Base-by-base conservation (phyloP, 2,797 vertebrate species). In the Eupleurogrammus muticus region DNA sequence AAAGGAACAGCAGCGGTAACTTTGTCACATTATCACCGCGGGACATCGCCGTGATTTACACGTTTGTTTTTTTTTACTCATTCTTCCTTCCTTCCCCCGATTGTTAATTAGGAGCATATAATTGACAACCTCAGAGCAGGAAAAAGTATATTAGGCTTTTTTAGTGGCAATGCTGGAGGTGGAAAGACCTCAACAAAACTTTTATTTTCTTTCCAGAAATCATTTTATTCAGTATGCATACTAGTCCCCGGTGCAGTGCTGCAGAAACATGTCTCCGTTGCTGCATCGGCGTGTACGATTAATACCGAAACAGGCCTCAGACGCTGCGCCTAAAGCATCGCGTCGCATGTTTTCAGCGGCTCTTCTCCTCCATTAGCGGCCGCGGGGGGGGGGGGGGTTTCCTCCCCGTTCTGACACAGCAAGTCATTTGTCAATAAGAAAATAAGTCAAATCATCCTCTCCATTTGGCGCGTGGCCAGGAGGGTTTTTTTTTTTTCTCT, bases 381-480 rank as follows among this genome's bases (percentile, higher is more conserved):
- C 24, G 23, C 10, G 44, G 34, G 32, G 3, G n/a, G n/a, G n/a
- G n/a, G n/a, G n/a, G n/a, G n/a, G n/a, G n/a, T n/a, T n/a, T 42
- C 56, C 8, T 40, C 54, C 34, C 32, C 32, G 24, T 51, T 34
- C 46, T 58, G 69, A 62, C 49, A 57, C 17, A 36, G 79, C 52
- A 79, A 63, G 78, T 72, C 40, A 59, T 58, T 54, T 54, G 49
- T 73, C 63, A 69, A 54, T 72, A n/a, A 56, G 67, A 58, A 74
- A 80, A 82, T 75, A 73, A 83, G 80, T 87, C 64, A 66, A 67
- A 78, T 80, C 44, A 69, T 75, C 55, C 52, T 70, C 69, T 82
- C 67, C 73, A 63, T 77, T 75, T 82, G 69, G 83, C 83, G 44
- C 17, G 53, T 66, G 75, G 64, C 80, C 79, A 81, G 52, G 69